phyloP scores from a whole-genome alignment of 2,797 vertebrate genomes.

The Eleutherodactylus coqui region DNA sequence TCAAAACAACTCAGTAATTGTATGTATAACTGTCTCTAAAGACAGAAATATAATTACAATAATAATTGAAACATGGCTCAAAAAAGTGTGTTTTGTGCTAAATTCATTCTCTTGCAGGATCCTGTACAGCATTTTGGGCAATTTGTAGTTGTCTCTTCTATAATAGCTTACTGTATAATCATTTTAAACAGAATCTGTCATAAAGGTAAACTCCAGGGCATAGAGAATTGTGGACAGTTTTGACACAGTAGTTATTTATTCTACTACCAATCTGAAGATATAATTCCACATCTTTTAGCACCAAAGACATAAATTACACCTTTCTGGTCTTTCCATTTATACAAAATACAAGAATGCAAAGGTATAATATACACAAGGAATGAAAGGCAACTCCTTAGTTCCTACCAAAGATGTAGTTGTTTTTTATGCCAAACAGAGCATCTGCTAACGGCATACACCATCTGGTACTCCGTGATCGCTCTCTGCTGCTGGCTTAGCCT shows the following conservation, averaged over 20 bases:
- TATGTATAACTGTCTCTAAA: conserved; percentile 15
- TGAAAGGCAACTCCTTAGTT: too few species aligned
- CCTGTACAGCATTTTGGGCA: neutral
- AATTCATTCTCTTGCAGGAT: neutral
- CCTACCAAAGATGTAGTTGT: too few species aligned
- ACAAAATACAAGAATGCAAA: too few species aligned
- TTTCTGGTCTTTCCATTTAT: neutral
- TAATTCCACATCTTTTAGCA: too few species aligned
- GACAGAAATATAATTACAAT: conserved; percentile 23
- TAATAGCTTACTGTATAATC: neutral
- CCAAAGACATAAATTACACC: neutral
- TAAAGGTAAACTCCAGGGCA: neutral
- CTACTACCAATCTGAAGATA: neutral
- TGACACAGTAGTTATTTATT: neutral
- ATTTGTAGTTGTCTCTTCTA: neutral
- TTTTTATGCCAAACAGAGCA: too few species aligned
- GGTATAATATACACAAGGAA: too few species aligned
- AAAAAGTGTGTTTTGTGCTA: neutral
- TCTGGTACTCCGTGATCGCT: too few species aligned
- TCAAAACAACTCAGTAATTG: conserved; percentile 17
- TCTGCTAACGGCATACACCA: too few species aligned
- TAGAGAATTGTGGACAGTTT: neutral
- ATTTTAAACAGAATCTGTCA: neutral
- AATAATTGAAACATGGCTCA: conserved; percentile 27
- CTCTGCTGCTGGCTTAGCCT: too few species aligned